These are phyloP conservation scores for Macquaria ambigua DNA, from an alignment of 2,113 vertebrate species.

Conservation along the genomic window DNA sequence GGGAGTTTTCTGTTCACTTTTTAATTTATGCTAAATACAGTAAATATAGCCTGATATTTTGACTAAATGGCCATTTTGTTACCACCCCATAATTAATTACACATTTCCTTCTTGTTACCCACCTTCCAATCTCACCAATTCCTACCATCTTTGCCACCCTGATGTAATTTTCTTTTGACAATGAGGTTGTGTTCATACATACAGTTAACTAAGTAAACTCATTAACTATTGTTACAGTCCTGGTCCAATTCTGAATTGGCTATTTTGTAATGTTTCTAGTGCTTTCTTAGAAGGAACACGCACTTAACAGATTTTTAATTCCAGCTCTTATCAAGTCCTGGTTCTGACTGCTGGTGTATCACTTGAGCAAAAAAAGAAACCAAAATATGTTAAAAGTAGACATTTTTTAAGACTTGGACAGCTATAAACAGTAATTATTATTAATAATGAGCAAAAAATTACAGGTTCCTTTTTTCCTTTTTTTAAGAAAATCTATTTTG, in stretches of 20 bases:
- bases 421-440: neutral
- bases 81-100: neutral
- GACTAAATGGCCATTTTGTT: neutral
- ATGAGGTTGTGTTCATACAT: neutral
- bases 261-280: too few relatives aligned
- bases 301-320: too few relatives aligned
- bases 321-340: too few relatives aligned
- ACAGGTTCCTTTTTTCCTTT: neutral
- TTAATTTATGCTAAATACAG: neutral
- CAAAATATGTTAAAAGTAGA: neutral
- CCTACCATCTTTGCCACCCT: too few relatives aligned
- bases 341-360: too few relatives aligned
- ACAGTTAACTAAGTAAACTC: neutral
- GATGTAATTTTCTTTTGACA: neutral
- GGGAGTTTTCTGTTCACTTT: neutral
- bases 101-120: too few relatives aligned
- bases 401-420: neutral
- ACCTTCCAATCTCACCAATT: too few relatives aligned
- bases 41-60: neutral
- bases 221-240: too few relatives aligned
- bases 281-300: too few relatives aligned
- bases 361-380: neutral
- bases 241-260: too few relatives aligned
- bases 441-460: too few relatives aligned
- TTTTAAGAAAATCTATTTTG: neutral